phyloP scores from a whole-genome alignment of 2,888 invertebrate species.

The Philonicus albiceps region DNA sequence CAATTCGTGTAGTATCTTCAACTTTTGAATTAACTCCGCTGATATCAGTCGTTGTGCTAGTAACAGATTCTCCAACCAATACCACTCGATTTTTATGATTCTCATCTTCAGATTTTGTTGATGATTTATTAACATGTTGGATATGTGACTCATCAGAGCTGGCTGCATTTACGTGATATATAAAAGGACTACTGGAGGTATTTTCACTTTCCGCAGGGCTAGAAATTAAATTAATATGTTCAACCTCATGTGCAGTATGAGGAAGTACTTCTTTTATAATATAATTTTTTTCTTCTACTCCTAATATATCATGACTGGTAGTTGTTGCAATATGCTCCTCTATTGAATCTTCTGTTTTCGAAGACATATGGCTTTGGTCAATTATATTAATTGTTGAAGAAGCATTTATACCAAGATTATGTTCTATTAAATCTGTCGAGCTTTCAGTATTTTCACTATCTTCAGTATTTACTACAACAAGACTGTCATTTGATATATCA shows the following conservation, averaged over 20 bases:
- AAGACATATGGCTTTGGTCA: not conserved
- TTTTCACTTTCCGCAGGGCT: not conserved
- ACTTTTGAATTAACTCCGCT: not conserved
- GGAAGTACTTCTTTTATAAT: not conserved
- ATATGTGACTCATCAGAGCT: not conserved
- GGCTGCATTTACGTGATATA: not conserved
- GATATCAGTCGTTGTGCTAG: not conserved
- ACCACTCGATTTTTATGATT: not conserved
- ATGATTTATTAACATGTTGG: not conserved
- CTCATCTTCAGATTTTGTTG: not conserved
- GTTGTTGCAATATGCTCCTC: not conserved
- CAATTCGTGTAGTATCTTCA: not conserved
- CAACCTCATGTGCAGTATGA: not conserved
- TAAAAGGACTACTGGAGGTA: not conserved
- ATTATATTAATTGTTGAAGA: not conserved
- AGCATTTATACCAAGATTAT: not conserved
- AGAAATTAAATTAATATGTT: not conserved
- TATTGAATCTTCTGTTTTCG: not conserved
- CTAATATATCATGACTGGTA: not conserved
- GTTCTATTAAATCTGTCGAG: not conserved
- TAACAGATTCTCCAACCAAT: conserved; percentile 1
- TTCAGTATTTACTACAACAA: not conserved
- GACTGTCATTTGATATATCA: not conserved
- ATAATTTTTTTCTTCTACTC: not conserved
- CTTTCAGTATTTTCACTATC: not conserved